Evolutionary conservation across 2,888 invertebrate genomes (phyloP), one percentile per base, ranked within the genome.

Genomic region (Oligia latruncula): DNA sequence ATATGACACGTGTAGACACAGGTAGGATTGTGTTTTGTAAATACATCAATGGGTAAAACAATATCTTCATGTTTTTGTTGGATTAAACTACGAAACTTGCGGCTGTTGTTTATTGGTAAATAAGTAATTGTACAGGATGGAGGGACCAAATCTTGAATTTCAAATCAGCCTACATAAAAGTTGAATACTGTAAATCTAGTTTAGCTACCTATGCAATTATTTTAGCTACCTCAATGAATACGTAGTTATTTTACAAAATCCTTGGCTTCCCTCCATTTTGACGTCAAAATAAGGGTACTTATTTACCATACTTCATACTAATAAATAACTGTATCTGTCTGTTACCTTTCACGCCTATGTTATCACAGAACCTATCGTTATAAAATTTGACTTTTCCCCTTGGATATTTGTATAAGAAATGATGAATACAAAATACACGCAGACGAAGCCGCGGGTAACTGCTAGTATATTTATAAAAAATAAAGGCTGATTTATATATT

Each of bases 1-100:
- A 74, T 81, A 70, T 82, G 87, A 78, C 64, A 80, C 68, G 76
- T 76, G 87, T 68, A 68, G 77, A 74, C 85, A 79, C 52, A 55
- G 55, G 52, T 60, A 49, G 58, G 40, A 60, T 74, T 67, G 35
- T 66, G 43, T 79, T 79, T 74, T 81, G 49, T 66, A 70, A 73
- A 60, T 71, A 64, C 49, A 5, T 68, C 52, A 70, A 82, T 64
- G 17, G 55, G 13, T 84, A 43, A 60, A 72, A 79, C 62, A 46
- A 79, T 70, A 49, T 43, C 1, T 43, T 64, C 5, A 40, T n/a
- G 23, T 83, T 52, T 71, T 71, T 71, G n/a, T 46, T 71, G 1
- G 6, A 29, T 66, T 20, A 49, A 74, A 5, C 17, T 58, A 40
- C 2, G 23, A 17, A 40, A 71, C 13, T 0, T 40, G n/a, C n/a